Evolutionary conservation across 2,113 vertebrate genomes (phyloP), one percentile per base, ranked within the genome.

Genomic region (Myrmecobius fasciatus): DNA sequence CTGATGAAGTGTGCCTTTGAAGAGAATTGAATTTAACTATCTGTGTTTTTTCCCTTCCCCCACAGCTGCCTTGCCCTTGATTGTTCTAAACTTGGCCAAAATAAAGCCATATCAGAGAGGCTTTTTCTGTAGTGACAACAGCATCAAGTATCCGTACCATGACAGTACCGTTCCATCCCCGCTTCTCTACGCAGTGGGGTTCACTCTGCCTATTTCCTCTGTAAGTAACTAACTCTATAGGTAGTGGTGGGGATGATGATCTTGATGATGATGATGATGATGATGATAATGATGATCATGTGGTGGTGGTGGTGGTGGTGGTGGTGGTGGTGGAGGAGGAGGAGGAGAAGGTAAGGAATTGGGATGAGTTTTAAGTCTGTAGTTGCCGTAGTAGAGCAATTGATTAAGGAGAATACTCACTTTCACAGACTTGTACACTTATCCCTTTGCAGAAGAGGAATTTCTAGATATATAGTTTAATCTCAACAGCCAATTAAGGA

Each of bases 101-200:
- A 98, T 99, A 98, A 99, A 99, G 97, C 99, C 99, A 94, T 99
- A 99, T 99, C 99, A 99, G 98, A 99, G 99, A 98, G 99, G 99
- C 99, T 99, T 99, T 99, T 99, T 99, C 99, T 99, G 99, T 99
- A 99, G 98, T 97, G 99, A 99, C 98, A 99, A 99, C 98, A 99
- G 98, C 99, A 99, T 99, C 99, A 99, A 98, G 98, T 99, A 99
- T 98, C 99, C 99, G 93, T 99, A 99, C 99, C 99, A 99, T 99
- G 95, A 97, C 98, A 98, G 99, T 99, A 99, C 99, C 96, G 26
- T 99, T 99, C 98, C 99, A 98, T 98, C 99, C 98, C 99, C 98
- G 95, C 98, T 99, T 98, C 99, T 99, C 98, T 99, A 98, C 99
- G 98, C 99, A 96, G 98, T 99, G 99, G 99, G 99, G 98, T 99